Conservation (phyloP, 2,797 vertebrate species). For the Trachops cirrhosus region DNA sequence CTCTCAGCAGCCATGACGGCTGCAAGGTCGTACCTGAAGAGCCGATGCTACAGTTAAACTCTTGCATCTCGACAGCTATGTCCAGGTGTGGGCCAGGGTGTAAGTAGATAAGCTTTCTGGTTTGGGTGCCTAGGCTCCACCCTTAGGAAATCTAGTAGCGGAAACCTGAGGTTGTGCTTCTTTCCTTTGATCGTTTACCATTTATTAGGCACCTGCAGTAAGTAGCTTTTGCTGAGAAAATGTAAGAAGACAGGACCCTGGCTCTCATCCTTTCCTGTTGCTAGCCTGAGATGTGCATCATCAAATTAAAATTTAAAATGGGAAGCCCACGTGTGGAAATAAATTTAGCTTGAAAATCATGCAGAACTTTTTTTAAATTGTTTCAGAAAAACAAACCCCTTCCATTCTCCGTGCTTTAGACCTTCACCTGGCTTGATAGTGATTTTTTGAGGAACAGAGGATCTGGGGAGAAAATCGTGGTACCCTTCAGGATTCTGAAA, state of each 20-base stretch:
- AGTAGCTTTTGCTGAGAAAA: constrained; percentile 10
- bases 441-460: neutral
- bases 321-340: neutral
- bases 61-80: neutral
- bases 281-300: constrained; percentile 1
- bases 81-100: neutral
- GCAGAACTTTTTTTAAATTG: constrained; percentile 56
- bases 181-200: constrained; percentile 22
- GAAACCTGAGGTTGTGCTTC: neutral
- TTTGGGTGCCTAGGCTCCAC: neutral
- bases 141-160: neutral
- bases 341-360: constrained; percentile 40
- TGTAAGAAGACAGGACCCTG: neutral
- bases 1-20: neutral
- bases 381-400: constrained; percentile 21
- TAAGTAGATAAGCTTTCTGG: neutral
- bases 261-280: neutral
- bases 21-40: neutral
- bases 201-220: neutral
- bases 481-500: neutral
- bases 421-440: neutral
- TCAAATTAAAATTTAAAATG: constrained; percentile 50
- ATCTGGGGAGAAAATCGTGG: neutral
- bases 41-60: neutral
- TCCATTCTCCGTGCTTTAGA: neutral